Evolutionary conservation across 1,140 invertebrate species (phyloP).

Genomic region (Apis laboriosa): DNA sequence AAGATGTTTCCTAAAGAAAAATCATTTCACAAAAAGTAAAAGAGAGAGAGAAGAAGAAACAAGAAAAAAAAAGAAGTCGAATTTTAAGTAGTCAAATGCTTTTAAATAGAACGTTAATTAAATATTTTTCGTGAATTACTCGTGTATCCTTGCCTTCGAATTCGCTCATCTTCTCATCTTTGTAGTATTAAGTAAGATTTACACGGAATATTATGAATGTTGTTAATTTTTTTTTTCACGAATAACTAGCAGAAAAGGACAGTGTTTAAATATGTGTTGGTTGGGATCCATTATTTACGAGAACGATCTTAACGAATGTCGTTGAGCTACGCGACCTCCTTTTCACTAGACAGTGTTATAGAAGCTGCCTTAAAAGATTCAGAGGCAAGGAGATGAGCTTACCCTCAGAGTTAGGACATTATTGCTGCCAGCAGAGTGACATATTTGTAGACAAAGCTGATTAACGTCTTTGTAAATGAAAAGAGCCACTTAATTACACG

Average conservation of each 20-base stretch:
- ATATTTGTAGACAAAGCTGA: conserved; percentile 48
- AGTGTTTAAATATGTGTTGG: not conserved
- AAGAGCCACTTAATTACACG: conserved; percentile 38
- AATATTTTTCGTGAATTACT: not conserved
- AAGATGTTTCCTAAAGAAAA: not conserved
- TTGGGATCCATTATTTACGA: conserved; percentile 54
- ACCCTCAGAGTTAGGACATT: conserved; percentile 38
- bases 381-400: conserved; percentile 49
- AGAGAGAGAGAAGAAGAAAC: too few species aligned
- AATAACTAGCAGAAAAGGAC: not conserved
- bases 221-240: conserved; percentile 23
- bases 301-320: conserved; percentile 55
- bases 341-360: conserved; percentile 40
- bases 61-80: not conserved
- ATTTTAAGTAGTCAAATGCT: not conserved
- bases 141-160: not conserved
- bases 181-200: not conserved
- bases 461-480: conserved; percentile 54
- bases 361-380: conserved; percentile 56
- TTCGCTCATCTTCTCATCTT: not conserved
- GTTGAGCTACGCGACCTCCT: conserved; percentile 51
- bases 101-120: not conserved
- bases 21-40: not conserved
- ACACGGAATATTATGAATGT: too few species aligned
- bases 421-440: conserved; percentile 30